Base-by-base conservation (phyloP, 1,140 invertebrate species). In the Hylaeus volcanicus region DNA sequence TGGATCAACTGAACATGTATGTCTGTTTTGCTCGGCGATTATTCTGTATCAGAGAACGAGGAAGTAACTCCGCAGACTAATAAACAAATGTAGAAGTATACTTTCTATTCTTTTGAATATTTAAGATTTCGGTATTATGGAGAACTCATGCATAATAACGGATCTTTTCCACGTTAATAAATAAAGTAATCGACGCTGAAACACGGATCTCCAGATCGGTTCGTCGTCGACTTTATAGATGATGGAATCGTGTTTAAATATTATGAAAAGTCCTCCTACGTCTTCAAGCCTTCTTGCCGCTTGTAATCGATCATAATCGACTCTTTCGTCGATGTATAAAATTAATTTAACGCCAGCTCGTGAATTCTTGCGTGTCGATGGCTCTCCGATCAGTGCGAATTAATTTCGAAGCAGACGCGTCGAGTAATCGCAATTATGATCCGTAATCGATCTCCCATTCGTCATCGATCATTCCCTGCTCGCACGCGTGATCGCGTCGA, bases 311-410 rank as follows among this genome's bases (percentile, higher is more conserved):
- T 66, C 70, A 79, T 51, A 56, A 74, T 58, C 61, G 60, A 15
- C 11, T n/a, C n/a, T 5, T 48, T 1, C 71, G n/a, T 39, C 45
- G 65, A 58, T 58, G 60, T 63, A 45, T 43, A 43, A 64, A 86
- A 86, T 86, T 86, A 86, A 86, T 86, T 70, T 72, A 79, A 48
- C 65, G 71, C 45, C 51, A 12, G 26, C 79, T 43, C 61, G 79
- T 61, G 75, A 68, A 69, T 68, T 51, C 65, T 82, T 61, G 77
- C 76, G 74, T 70, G 79, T 69, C 73, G 73, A 65, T 81, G 58
- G 15, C 12, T n/a, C 43, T 14, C 51, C 5, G 12, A 5, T n/a
- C 43, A 58, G 14, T 6, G 70, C 15, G 61, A 75, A 79, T 85
- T 82, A 79, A 84, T 82, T 63, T 56, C 26, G 58, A 41, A 45